Percentiles rank a stretch among this genome's conserved stretches.
phyloP scores from a whole-genome alignment of 2,113 vertebrate species.

The Cyanistes caeruleus region DNA sequence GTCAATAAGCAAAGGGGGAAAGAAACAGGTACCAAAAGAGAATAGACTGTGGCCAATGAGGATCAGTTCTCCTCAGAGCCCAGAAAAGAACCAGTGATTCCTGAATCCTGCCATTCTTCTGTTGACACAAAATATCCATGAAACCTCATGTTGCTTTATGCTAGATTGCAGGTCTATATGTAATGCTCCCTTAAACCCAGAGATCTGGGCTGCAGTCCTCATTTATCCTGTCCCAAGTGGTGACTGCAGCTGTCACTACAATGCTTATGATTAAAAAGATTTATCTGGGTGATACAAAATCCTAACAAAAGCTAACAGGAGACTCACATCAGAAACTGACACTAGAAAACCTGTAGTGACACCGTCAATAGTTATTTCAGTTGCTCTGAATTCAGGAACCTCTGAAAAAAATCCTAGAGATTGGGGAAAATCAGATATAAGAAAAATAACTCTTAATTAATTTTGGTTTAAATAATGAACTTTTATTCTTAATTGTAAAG shows the following conservation, averaged over 20 bases:
- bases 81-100: neutral
- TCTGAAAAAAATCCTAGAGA: neutral
- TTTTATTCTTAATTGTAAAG: no score
- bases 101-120: neutral
- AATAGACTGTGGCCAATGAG: rapidly evolving
- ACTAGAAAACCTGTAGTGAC: neutral
- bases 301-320: neutral
- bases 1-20: neutral
- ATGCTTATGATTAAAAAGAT: neutral
- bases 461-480: neutral
- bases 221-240: neutral
- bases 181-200: neutral
- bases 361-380: neutral
- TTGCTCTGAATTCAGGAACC: neutral
- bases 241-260: neutral
- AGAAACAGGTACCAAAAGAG: neutral
- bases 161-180: neutral
- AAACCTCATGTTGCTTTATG: neutral
- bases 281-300: neutral
- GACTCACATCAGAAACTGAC: neutral
- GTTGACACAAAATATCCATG: neutral
- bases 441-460: neutral
- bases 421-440: neutral
- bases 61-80: neutral
- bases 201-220: neutral